Conservation (phyloP, 2,797 vertebrate genomes). For the Pseudochirops corinnae region DNA sequence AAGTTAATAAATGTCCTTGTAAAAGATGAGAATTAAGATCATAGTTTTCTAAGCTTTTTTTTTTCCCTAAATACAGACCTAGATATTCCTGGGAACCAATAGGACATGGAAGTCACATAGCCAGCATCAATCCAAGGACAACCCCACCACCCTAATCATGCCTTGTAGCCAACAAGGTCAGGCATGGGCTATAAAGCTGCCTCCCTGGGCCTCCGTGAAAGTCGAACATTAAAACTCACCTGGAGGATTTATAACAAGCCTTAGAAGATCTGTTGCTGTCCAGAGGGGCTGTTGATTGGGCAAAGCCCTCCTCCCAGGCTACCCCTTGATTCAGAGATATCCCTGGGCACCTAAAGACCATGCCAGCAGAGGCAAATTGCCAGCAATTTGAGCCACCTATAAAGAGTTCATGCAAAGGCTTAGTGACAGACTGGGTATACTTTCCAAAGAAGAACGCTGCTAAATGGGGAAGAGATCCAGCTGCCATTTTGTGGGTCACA, state of each 20-base stretch:
- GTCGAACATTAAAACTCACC: background rate
- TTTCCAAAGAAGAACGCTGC: background rate
- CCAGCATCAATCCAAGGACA: background rate
- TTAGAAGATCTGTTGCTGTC: background rate
- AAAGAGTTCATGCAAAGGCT: background rate
- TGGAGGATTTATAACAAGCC: background rate
- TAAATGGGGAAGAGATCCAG: background rate
- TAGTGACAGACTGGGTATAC: background rate
- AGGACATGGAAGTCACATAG: background rate
- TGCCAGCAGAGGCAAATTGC: background rate
- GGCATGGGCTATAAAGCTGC: background rate
- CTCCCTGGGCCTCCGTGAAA: background rate
- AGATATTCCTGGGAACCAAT: background rate
- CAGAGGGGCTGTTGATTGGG: background rate
- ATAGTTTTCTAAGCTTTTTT: background rate
- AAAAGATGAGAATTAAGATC: background rate
- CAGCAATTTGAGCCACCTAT: background rate
- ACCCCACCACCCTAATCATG: background rate
- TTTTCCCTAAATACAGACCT: background rate
- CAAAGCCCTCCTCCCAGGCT: background rate
- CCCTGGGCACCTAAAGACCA: background rate
- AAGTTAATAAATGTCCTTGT: background rate
- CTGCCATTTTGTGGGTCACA: background rate
- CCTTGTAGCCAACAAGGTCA: background rate
- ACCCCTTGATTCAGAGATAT: background rate